These are phyloP conservation scores for Cantharis rufa DNA, from an alignment of 2,888 invertebrate species.

Conservation along the genomic window DNA sequence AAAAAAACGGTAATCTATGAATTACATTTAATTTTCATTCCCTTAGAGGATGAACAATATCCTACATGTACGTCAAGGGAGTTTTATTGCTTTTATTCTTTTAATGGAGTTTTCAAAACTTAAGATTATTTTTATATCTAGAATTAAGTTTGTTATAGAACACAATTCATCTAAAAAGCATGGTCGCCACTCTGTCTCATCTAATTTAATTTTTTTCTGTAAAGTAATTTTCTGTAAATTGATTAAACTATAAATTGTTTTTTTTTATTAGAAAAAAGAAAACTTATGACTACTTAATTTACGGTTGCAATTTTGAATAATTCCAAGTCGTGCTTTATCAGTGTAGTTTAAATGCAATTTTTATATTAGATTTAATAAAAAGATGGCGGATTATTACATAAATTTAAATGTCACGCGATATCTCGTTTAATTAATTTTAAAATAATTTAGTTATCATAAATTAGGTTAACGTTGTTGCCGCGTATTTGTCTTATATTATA, in stretches of 20 bases:
- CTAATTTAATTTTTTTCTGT: slow-evolving; percentile 1
- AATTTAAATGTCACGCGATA: slow-evolving; percentile 2
- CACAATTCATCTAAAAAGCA: slow-evolving; percentile 1
- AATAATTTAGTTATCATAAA: slow-evolving; percentile 5
- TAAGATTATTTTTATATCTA: slow-evolving; percentile 2
- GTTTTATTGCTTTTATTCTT: slow-evolving; percentile 6
- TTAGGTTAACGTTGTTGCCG: background rate
- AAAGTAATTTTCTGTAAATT: background rate
- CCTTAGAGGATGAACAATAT: background rate
- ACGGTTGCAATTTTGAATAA: background rate
- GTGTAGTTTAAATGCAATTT: background rate
- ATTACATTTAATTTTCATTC: background rate
- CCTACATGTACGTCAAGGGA: background rate
- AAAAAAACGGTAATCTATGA: background rate
- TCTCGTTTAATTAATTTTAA: slow-evolving; percentile 3
- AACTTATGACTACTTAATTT: background rate
- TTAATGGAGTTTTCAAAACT: slow-evolving; percentile 5
- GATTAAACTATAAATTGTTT: background rate
- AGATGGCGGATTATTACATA: background rate
- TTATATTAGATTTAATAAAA: background rate
- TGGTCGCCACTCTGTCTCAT: slow-evolving; percentile 1
- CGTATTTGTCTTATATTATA: background rate
- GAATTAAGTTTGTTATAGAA: slow-evolving; percentile 1
- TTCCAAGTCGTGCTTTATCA: background rate
- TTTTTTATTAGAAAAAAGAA: background rate